phyloP scores from a whole-genome alignment of 2,113 vertebrate species.

The Pheucticus melanocephalus region DNA sequence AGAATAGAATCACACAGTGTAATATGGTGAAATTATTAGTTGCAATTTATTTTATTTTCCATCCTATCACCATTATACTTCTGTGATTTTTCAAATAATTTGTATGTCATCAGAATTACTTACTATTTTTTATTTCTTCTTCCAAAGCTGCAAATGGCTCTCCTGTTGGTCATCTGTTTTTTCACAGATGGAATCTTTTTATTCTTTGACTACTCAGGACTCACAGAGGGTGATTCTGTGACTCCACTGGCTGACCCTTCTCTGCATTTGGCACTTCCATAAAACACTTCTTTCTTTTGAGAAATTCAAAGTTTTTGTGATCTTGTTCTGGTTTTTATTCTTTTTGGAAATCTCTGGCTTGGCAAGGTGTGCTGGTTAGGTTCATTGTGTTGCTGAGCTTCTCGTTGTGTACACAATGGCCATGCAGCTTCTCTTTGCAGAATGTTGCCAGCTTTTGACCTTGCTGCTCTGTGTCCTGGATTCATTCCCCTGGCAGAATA shows the following conservation, averaged over 20 bases:
- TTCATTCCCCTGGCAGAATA: background rate
- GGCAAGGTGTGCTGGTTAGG: background rate
- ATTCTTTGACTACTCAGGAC: background rate
- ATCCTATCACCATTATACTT: background rate
- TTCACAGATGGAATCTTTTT: background rate
- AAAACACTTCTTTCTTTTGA: background rate
- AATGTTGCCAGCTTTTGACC: background rate
- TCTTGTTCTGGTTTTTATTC: background rate
- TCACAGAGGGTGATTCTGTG: background rate
- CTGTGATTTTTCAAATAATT: background rate
- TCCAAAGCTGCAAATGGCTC: background rate
- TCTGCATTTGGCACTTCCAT: background rate
- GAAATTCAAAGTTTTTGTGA: background rate
- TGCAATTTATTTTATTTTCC: background rate
- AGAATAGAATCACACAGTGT: background rate
- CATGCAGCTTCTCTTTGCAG: fast-evolving
- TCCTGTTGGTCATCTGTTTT: background rate
- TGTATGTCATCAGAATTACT: background rate
- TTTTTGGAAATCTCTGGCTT: background rate
- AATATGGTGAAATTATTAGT: background rate
- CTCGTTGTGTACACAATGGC: background rate
- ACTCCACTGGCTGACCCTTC: background rate
- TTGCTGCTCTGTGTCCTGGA: background rate
- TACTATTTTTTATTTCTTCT: background rate
- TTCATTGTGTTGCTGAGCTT: background rate